A percentile compares a stretch with the other conserved stretches of the same genome.
These are phyloP conservation scores for Folsomia manolachei DNA, from an alignment of 2,888 invertebrate species.

Conservation along the genomic window DNA sequence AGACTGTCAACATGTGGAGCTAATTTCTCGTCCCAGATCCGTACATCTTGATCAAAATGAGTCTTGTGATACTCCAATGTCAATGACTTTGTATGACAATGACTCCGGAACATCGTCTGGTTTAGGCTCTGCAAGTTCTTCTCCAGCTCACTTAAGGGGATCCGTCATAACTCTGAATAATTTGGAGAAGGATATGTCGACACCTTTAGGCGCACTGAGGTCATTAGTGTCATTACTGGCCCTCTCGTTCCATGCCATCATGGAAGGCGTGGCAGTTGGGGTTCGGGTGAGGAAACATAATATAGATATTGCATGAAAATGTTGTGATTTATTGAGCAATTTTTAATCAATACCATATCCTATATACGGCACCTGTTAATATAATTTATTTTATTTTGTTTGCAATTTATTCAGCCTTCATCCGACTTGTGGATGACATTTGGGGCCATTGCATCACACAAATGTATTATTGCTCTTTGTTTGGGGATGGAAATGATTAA, in stretches of 20 bases:
- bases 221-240: conserved; percentile 60
- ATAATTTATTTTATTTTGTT: too few species aligned
- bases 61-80: neutral
- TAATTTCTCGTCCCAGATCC: neutral
- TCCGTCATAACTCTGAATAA: neutral
- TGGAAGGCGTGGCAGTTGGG: conserved; percentile 79
- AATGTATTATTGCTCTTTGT: conserved; percentile 53
- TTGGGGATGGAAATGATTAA: conserved; percentile 53
- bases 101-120: neutral
- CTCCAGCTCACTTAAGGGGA: neutral
- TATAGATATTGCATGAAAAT: neutral
- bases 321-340: neutral
- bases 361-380: too few species aligned
- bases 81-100: neutral
- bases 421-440: conserved; percentile 53
- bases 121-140: neutral
- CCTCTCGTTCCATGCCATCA: conserved; percentile 71
- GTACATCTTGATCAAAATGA: neutral
- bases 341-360: too few species aligned
- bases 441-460: conserved; percentile 53
- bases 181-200: conserved; percentile 1
- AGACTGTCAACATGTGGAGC: neutral
- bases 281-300: conserved; percentile 60
- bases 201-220: neutral
- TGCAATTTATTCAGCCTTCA: conserved; percentile 32